Evolutionary conservation across 2,888 invertebrate species (phyloP), one percentile per base, ranked within the genome.

Genomic region (Cloeon dipterum): DNA sequence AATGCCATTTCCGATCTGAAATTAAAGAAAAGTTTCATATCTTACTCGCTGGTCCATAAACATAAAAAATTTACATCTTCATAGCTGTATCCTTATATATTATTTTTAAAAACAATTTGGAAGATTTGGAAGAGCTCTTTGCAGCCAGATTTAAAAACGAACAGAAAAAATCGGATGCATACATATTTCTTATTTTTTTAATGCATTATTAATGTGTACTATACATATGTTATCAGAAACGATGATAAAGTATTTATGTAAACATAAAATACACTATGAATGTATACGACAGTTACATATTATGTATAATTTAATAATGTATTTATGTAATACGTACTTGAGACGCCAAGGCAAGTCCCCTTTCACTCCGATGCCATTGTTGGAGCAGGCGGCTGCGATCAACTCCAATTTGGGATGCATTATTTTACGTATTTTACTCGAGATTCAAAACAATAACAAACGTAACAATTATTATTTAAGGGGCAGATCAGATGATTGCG

Each of bases 301-400:
- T 35, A 10, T 14, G n/a, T 14, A 37, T 33, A 32, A 34, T 34
- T 34, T 16, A 10, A 14, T 19, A 38, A 18, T 13, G 10, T 37
- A 17, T 29, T 11, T n/a, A 34, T 21, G 16, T 2, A 26, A 26
- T 36, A 45, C 16, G 20, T 64, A 82, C 83, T 69, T 82, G 29
- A 93, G 55, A 46, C 59, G 66, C 94, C 96, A 96, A 11, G 96
- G 94, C 32, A 96, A 55, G 25, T 68, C 60, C 17, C 86, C 86
- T 46, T 83, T 77, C 21, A 69, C 58, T 0, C 94, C 94, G 45
- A 96, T 96, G 2, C 94, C 94, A 63, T 77, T 72, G 49, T 83
- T 83, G 50, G 86, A 78, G 50, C 77, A 76, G 1, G 72, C 76
- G 1, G 89, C 89, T 5, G 76, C 86, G 39, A 86, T 83, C 46